Evolutionary conservation across 2,113 vertebrate genomes (phyloP).

Genomic region (Empidonax alnorum): DNA sequence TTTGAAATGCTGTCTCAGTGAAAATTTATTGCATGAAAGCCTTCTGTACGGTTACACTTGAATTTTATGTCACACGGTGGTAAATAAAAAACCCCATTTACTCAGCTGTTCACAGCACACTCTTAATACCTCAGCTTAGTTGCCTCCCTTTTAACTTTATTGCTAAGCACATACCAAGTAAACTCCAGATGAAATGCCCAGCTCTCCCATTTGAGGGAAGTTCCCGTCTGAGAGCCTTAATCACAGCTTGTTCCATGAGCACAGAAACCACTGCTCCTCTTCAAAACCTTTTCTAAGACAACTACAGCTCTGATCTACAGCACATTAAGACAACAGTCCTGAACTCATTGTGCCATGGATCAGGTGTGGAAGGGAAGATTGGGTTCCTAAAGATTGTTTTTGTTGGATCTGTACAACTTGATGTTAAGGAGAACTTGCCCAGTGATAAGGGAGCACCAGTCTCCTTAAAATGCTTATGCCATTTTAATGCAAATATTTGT

Average conservation of each 20-base stretch:
- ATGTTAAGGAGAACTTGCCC: background rate
- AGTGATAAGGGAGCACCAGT: background rate
- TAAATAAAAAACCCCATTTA: constrained; percentile 36
- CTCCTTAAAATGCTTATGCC: background rate
- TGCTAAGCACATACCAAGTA: constrained; percentile 26
- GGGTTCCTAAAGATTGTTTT: background rate
- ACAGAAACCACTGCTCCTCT: background rate
- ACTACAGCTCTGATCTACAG: background rate
- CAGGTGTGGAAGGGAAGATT: background rate
- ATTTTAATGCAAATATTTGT: background rate
- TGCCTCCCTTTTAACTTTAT: constrained; percentile 46
- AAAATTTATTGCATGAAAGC: constrained; percentile 47
- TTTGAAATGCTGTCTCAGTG: constrained; percentile 37
- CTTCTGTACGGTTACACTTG: constrained; percentile 17
- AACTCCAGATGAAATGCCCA: background rate
- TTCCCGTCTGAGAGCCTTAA: background rate
- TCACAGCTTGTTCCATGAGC: background rate
- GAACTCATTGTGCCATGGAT: background rate
- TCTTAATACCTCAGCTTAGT: constrained; percentile 50
- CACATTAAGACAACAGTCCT: background rate
- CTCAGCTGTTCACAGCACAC: constrained; percentile 28
- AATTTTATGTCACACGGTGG: constrained; percentile 3
- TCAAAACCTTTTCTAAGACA: background rate
- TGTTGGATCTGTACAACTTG: background rate
- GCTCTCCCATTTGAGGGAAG: background rate